Evolutionary conservation across 2,113 vertebrate species (phyloP).

Genomic region (Alethe diademata): DNA sequence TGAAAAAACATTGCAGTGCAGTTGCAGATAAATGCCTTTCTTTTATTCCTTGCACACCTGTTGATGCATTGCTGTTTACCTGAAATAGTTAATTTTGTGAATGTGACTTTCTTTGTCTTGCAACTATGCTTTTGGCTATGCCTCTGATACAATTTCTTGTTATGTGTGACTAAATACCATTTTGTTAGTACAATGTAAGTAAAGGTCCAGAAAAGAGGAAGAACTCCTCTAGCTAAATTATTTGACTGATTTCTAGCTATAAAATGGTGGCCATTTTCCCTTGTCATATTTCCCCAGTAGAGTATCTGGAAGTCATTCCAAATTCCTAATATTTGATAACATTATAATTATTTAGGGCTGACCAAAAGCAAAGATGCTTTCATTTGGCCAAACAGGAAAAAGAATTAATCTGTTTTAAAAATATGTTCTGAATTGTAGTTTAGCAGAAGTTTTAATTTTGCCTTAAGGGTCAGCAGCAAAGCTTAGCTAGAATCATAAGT

Average conservation of each 20-base stretch:
- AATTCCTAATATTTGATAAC: not conserved
- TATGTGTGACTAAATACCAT: not conserved
- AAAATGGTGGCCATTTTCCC: not conserved
- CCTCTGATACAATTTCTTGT: not conserved
- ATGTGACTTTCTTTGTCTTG: not conserved
- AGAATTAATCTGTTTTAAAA: not conserved
- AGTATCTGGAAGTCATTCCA: not conserved
- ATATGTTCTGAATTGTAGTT: not conserved
- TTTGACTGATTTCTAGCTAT: not conserved
- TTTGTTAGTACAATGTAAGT: not conserved
- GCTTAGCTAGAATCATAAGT: not conserved
- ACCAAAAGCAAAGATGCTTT: not conserved
- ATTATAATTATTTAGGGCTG: not conserved
- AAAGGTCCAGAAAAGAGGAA: not conserved
- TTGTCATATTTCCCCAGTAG: not conserved
- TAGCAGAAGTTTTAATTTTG: not conserved
- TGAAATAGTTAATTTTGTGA: not conserved
- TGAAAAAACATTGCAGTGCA: not conserved
- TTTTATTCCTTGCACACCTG: not conserved
- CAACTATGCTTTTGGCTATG: not conserved
- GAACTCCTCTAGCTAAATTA: not conserved
- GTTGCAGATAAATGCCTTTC: not conserved
- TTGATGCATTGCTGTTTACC: not conserved
- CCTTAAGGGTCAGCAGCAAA: not conserved
- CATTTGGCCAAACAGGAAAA: not conserved